Base-by-base conservation (phyloP, 2,797 vertebrate genomes). In the Melanotaenia trifasciata region DNA sequence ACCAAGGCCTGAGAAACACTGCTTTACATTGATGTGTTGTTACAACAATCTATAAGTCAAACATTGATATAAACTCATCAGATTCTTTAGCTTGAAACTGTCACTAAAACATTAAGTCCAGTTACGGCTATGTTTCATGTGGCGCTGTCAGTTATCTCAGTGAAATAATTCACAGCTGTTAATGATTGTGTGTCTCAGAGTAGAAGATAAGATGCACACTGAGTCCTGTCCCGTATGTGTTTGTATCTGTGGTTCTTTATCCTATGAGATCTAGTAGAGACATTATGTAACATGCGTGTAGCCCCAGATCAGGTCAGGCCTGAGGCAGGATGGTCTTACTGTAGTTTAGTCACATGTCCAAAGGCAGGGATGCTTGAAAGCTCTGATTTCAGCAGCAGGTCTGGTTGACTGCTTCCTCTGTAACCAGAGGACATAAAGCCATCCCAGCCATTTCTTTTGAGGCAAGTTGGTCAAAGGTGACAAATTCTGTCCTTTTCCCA, bases 341-440 rank as follows among this genome's bases (percentile, higher is more conserved):
- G 14, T 40, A 40, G 38, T 40, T 40, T 40, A 40, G 59, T 76
- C 70, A 62, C 26, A 63, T 33, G 18, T 69, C 64, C 9, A 40
- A 40, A 16, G 38, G 38, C 38, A 40, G 13, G 14, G 38, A 40
- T 14, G 38, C 14, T 14, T 63, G 60, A 67, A 63, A 51, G 76
- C 57, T 38, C 40, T 28, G 10, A 43, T 22, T 60, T 33, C 45
- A 59, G 0, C 54, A 43, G 63, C 47, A 73, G 67, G 78, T 71
- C 50, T 70, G 85, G 47, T 79, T 82, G 43, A 77, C 51, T 84
- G 72, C 63, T 62, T 26, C 7, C 43, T 77, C 53, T 14, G 63
- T 72, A 61, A 83, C 14, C 3, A 40, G 38, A 40, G 7, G 4
- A 16, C 14, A 40, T 14, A 5, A 40, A 40, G 13, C 2, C 38